Percentiles rank a stretch among this genome's conserved stretches.
These are phyloP conservation scores for Pygoscelis antarcticus DNA, from an alignment of 2,113 vertebrate genomes.

Conservation along the genomic window DNA sequence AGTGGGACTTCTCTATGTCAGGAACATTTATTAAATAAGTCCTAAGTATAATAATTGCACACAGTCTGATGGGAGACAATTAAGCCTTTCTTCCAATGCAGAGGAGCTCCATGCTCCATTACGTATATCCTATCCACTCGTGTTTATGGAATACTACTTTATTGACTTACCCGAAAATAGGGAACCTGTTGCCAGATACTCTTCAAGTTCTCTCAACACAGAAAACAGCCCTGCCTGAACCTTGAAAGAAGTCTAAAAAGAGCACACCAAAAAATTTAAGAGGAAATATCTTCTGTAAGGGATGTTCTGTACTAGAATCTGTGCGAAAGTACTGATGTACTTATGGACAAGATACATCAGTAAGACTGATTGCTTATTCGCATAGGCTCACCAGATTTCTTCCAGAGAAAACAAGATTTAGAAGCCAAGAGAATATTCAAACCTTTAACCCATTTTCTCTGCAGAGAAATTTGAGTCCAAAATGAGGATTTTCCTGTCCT, in stretches of 20 bases:
- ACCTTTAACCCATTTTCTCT: neutral
- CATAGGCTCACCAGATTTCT: neutral
- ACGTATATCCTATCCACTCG: fast-evolving
- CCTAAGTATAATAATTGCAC: neutral
- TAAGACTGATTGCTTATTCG: neutral
- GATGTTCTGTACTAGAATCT: neutral
- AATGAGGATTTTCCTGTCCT: neutral
- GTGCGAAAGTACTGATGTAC: fast-evolving
- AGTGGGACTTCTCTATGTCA: neutral
- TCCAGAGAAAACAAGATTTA: neutral
- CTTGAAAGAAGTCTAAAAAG: neutral
- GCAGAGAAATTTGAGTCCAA: neutral
- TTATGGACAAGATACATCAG: fast-evolving
- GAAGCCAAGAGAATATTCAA: neutral
- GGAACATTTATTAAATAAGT: neutral
- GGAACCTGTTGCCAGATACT: neutral
- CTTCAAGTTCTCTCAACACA: neutral
- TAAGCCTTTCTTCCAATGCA: neutral
- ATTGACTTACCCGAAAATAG: neutral
- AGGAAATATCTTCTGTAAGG: neutral
- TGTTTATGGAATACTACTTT: neutral
- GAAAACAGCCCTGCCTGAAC: neutral
- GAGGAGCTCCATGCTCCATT: neutral
- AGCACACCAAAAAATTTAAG: neutral
- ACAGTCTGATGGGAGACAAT: neutral